Evolutionary conservation across 2,888 invertebrate genomes (phyloP).

Genomic region (Sthenelais limicola): DNA sequence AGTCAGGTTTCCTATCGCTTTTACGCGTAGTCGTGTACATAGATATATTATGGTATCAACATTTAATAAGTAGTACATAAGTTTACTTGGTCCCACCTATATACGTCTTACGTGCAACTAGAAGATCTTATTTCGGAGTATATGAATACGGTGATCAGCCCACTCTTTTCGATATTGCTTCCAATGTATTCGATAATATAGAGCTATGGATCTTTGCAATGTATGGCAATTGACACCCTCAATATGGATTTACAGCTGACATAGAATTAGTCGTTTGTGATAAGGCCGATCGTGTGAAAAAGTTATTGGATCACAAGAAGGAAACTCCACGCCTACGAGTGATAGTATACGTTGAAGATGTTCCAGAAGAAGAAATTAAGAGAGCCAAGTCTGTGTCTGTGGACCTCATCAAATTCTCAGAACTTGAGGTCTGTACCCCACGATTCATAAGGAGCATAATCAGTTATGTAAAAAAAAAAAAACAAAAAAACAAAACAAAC

Average conservation of each 20-base stretch:
- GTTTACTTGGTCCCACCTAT: no score
- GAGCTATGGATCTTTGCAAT: not conserved
- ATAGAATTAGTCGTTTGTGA: constrained; percentile 91
- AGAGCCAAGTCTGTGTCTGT: constrained; percentile 79
- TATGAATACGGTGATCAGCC: no score
- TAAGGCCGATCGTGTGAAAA: constrained; percentile 90
- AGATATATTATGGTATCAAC: no score
- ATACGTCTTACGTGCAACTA: no score
- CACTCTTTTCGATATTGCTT: no score
- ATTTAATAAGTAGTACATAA: no score
- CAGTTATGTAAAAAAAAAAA: constrained; percentile 1
- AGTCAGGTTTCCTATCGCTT: not conserved
- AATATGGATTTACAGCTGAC: constrained; percentile 78
- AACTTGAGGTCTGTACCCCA: constrained; percentile 79
- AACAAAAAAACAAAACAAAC: not conserved
- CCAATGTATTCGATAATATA: not conserved
- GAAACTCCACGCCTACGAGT: constrained; percentile 83
- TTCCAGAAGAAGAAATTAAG: constrained; percentile 80
- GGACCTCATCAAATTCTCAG: constrained; percentile 85
- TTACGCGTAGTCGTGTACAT: no score
- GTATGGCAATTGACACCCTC: not conserved
- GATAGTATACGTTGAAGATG: constrained; percentile 86
- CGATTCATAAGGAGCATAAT: not conserved
- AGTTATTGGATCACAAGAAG: constrained; percentile 84
- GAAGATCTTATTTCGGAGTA: no score